These are phyloP conservation scores for Brenthis daphne DNA, from an alignment of 2,888 invertebrate species.

Conservation along the genomic window DNA sequence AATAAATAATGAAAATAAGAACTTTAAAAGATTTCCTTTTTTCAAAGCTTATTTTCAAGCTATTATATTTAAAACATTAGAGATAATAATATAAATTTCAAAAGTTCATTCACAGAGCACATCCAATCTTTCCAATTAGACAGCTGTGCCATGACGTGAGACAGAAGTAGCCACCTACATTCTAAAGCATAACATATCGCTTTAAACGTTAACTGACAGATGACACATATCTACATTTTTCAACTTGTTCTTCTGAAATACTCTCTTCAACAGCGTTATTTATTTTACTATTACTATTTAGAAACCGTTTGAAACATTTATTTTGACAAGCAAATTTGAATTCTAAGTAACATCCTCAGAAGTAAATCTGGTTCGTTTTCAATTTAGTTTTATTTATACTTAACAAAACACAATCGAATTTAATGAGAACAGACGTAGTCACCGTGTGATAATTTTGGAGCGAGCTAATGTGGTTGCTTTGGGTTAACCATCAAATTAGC, in stretches of 20 bases:
- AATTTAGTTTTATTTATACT: slow-evolving; percentile 33
- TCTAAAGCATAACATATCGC: slow-evolving; percentile 72
- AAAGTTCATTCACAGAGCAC: neutral
- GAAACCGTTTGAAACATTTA: slow-evolving; percentile 45
- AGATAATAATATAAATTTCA: neutral
- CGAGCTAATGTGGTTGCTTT: slow-evolving; percentile 59
- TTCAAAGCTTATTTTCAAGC: too few relatives aligned
- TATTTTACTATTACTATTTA: slow-evolving; percentile 59
- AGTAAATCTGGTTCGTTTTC: slow-evolving; percentile 39
- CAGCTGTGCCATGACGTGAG: slow-evolving; percentile 73
- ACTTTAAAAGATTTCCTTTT: too few relatives aligned
- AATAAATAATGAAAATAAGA: too few relatives aligned
- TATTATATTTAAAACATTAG: neutral
- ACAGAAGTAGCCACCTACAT: slow-evolving; percentile 56
- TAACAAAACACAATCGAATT: slow-evolving; percentile 53
- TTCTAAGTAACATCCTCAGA: slow-evolving; percentile 48
- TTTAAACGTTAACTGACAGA: slow-evolving; percentile 81
- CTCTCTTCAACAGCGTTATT: slow-evolving; percentile 50
- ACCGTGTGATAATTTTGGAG: slow-evolving; percentile 60
- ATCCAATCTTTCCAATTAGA: slow-evolving; percentile 59
- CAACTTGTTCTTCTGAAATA: slow-evolving; percentile 80
- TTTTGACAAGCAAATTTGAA: slow-evolving; percentile 41
- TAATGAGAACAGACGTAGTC: slow-evolving; percentile 63
- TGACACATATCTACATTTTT: slow-evolving; percentile 82
- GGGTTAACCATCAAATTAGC: slow-evolving; percentile 60